Evolutionary conservation across 2,113 vertebrate genomes (phyloP).

Genomic region (Hyperoodon ampullatus): DNA sequence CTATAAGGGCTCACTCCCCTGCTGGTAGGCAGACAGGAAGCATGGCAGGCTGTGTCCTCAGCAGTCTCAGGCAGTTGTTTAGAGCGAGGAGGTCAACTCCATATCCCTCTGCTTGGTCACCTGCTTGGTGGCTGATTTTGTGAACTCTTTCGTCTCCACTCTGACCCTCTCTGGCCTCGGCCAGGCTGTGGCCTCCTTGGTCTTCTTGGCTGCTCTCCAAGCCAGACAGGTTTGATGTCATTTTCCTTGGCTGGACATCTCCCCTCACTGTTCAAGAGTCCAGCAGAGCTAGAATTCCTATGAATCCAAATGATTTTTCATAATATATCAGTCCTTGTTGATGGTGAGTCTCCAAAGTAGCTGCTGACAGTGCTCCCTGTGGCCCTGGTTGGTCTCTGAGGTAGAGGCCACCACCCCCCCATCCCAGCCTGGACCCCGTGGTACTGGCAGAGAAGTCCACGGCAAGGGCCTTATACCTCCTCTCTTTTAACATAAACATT

Average conservation of each 20-base stretch:
- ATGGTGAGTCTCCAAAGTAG: background rate
- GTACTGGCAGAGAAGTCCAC: background rate
- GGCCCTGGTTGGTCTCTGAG: background rate
- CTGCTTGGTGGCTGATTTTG: constrained; percentile 92
- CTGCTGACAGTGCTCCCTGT: background rate
- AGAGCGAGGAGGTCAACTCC: constrained; percentile 90
- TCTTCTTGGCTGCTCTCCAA: constrained; percentile 90
- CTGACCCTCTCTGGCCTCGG: constrained; percentile 93
- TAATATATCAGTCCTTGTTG: no score
- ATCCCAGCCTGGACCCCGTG: background rate
- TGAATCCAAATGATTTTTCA: background rate
- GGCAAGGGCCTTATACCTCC: background rate
- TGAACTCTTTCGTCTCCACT: constrained; percentile 93
- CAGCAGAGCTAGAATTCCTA: background rate
- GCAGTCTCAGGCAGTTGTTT: background rate
- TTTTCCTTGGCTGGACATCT: background rate
- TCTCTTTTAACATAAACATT: background rate
- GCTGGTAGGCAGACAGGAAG: background rate
- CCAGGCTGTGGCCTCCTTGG: constrained; percentile 91
- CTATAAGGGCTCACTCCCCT: background rate
- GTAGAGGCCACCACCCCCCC: background rate
- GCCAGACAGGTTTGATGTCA: constrained; percentile 52
- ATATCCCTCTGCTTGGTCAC: constrained; percentile 92
- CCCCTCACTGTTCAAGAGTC: background rate
- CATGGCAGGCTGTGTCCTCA: background rate